Evolutionary conservation across 2,888 invertebrate species (phyloP).

Genomic region (Calephelis perditalis): DNA sequence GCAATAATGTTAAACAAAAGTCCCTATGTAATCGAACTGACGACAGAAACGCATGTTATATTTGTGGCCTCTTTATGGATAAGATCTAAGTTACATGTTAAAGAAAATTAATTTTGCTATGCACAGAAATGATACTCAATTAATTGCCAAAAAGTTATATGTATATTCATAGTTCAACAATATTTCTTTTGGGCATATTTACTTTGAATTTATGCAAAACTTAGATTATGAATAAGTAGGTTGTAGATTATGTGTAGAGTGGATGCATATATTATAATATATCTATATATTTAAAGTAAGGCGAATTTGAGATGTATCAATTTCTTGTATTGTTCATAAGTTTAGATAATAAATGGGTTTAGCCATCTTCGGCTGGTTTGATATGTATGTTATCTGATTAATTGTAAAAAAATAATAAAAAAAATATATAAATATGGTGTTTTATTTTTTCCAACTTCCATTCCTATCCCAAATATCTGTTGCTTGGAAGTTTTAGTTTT

Average conservation of each 20-base stretch:
- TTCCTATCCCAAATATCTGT: not conserved
- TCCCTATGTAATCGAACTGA: constrained; percentile 78
- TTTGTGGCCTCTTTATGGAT: constrained; percentile 78
- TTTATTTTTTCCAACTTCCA: constrained; percentile 48
- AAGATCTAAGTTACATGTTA: constrained; percentile 78
- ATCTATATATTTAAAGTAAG: constrained; percentile 74
- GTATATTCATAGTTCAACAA: constrained; percentile 78
- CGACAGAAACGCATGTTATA: constrained; percentile 77
- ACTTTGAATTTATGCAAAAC: constrained; percentile 77
- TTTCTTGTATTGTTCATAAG: constrained; percentile 78
- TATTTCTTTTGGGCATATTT: constrained; percentile 79
- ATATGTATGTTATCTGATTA: constrained; percentile 78
- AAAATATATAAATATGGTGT: constrained; percentile 55
- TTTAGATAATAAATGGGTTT: constrained; percentile 79
- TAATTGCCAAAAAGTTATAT: constrained; percentile 80
- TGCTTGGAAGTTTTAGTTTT: too few species aligned
- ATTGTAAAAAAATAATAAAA: constrained; percentile 73
- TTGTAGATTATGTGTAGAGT: constrained; percentile 78
- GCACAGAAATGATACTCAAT: constrained; percentile 80
- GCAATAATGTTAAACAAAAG: constrained; percentile 76
- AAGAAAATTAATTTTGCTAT: constrained; percentile 78
- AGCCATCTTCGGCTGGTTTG: constrained; percentile 78
- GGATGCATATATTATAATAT: constrained; percentile 76
- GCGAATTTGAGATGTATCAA: constrained; percentile 78
- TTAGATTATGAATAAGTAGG: constrained; percentile 77